Conservation (phyloP, 2,113 vertebrate genomes). For the Neofelis nebulosa region DNA sequence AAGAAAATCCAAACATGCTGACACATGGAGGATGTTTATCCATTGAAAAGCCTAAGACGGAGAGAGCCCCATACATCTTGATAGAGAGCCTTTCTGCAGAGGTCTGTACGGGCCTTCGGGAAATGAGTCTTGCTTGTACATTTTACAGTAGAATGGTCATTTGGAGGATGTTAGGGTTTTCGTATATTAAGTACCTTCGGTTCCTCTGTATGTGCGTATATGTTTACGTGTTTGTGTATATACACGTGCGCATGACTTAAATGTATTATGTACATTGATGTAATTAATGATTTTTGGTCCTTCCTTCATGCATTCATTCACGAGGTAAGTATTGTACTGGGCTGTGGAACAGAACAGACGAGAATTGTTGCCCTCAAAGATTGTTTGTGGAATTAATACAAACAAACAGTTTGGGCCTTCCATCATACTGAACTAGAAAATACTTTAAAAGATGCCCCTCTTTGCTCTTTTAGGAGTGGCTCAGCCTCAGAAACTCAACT, state of each 20-base stretch:
- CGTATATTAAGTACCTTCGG: neutral
- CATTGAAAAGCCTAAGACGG: neutral
- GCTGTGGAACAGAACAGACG: neutral
- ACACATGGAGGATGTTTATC: neutral
- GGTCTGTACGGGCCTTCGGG: neutral
- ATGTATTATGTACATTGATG: accelerated
- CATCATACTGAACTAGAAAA: neutral
- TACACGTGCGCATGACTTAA: accelerated
- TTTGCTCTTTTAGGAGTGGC: neutral
- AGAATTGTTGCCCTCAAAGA: neutral
- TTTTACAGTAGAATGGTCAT: neutral
- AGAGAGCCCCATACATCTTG: neutral
- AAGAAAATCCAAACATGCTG: neutral
- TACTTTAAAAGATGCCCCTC: neutral
- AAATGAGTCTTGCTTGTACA: neutral
- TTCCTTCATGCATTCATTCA: neutral
- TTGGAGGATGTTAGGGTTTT: neutral
- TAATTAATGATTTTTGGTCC: neutral
- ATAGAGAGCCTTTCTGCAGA: neutral
- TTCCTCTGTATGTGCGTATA: neutral
- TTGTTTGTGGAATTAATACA: neutral
- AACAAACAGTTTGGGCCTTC: neutral
- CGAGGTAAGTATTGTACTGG: neutral
- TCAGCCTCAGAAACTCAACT: neutral
- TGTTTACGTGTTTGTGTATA: neutral